Evolutionary conservation across 2,888 invertebrate species (phyloP).

Genomic region (Agelastica alni): DNA sequence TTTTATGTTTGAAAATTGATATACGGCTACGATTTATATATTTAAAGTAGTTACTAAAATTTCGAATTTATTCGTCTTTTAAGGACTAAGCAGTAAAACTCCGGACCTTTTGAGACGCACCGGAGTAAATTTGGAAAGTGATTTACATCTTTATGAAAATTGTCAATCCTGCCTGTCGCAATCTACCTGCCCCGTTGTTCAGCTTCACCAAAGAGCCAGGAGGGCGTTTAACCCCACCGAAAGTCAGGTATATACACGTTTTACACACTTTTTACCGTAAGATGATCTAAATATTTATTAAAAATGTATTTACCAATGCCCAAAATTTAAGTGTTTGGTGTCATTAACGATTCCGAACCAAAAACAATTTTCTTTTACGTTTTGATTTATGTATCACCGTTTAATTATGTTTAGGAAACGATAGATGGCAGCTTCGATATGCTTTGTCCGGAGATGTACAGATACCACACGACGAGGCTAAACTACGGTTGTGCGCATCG

Average conservation of each 20-base stretch:
- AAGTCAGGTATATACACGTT: constrained; percentile 45
- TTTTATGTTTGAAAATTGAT: too few species aligned
- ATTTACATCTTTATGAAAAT: constrained; percentile 31
- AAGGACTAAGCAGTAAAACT: constrained; percentile 54
- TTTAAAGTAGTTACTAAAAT: too few species aligned
- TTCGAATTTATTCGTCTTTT: too few species aligned
- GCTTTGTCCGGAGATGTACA: constrained; percentile 36
- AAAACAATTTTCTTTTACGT: too few species aligned
- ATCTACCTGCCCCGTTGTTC: constrained; percentile 50
- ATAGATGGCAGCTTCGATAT: constrained; percentile 34
- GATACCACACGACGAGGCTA: constrained; percentile 32
- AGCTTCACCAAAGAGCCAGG: constrained; percentile 55
- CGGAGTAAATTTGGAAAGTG: constrained; percentile 47
- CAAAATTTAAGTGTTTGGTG: background rate
- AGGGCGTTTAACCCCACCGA: constrained; percentile 49
- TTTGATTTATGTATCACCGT: too few species aligned
- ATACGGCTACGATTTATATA: too few species aligned
- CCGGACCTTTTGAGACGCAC: constrained; percentile 58
- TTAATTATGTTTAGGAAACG: constrained; percentile 42
- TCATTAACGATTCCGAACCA: background rate
- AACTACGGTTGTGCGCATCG: constrained; percentile 33
- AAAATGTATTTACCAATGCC: too few species aligned
- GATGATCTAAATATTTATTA: too few species aligned
- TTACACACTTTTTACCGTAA: too few species aligned
- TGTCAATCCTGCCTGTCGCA: constrained; percentile 39